Evolutionary conservation across 2,797 vertebrate species (phyloP), one percentile per base, ranked within the genome.

Genomic region (Phaenicophaeus curvirostris): DNA sequence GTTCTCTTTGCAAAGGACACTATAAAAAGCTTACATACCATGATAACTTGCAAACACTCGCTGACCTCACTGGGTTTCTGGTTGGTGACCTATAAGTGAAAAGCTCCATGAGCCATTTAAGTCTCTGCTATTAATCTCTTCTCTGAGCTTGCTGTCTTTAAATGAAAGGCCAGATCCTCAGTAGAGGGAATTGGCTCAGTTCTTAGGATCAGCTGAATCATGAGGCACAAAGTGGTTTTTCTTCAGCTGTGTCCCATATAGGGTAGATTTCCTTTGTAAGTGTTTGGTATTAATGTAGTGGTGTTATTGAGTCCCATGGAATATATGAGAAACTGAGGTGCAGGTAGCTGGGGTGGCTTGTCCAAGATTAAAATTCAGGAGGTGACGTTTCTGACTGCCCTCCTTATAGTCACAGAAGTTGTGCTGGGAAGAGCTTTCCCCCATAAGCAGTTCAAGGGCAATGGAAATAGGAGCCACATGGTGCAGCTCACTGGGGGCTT

Each of bases 11-110:
- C 73, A 90, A 59, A 88, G 76, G 62, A 23, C 46, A 9, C 8
- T 20, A 27, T 87, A 78, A 75, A 85, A 91, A 84, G 83, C 76
- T 93, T 57, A 58, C 85, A 67, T 62, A 30, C 63, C 84, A 71
- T 2, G 7, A 39, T 3, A 59, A 66, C 33, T 93, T 13, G 1
- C 71, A 77, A 80, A 42, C 53, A 9, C 59, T 72, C 31, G 1
- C 53, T 87, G 86, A 74, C 81, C 87, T 89, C 2, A 18, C 80
- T 20, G 79, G 75, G 51, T 46, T 86, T 96, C 90, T 93, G 94
- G 42, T 27, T n/a, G 58, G 90, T 91, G 94, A 93, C 91, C 94
- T 91, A 48, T 69, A 41, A 92, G 78, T 69, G 86, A 82, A 96
- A 96, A 93, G 84, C 78, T 90, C 61, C 76, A 35, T 57, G 73